Conservation (phyloP, 2,888 invertebrate species). For the Pyrochroa serraticornis region DNA sequence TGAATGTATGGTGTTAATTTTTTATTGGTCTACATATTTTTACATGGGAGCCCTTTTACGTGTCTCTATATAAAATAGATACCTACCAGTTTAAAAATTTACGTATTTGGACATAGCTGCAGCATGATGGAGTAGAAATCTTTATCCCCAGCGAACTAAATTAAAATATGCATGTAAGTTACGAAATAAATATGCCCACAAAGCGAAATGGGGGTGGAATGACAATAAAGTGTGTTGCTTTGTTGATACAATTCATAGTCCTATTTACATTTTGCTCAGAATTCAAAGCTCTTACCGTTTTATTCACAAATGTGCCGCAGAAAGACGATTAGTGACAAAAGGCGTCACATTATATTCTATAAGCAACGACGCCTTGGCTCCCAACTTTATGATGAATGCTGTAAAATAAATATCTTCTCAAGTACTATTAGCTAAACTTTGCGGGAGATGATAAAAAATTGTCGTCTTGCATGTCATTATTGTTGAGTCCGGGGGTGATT, state of each 20-base stretch:
- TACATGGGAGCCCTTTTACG: neutral
- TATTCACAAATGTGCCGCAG: slow-evolving; percentile 21
- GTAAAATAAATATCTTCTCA: slow-evolving; percentile 20
- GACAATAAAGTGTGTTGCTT: slow-evolving; percentile 26
- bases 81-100: too few species aligned
- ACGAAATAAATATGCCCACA: slow-evolving; percentile 16
- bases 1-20: too few species aligned
- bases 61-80: neutral
- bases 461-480: slow-evolving; percentile 13
- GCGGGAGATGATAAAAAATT: slow-evolving; percentile 17
- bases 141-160: slow-evolving; percentile 3
- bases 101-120: too few species aligned
- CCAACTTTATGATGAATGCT: slow-evolving; percentile 22
- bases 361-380: slow-evolving; percentile 1
- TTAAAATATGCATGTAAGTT: slow-evolving; percentile 20
- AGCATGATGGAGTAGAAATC: neutral
- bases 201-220: slow-evolving; percentile 21
- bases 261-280: slow-evolving; percentile 27
- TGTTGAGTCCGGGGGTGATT: slow-evolving; percentile 8
- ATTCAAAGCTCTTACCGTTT: slow-evolving; percentile 22
- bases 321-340: slow-evolving; percentile 25
- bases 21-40: too few species aligned
- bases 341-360: slow-evolving; percentile 10
- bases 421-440: slow-evolving; percentile 23
- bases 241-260: slow-evolving; percentile 29